These are phyloP conservation scores for Drosophila paulistorum DNA, from an alignment of 1,140 invertebrate genomes.

Conservation along the genomic window DNA sequence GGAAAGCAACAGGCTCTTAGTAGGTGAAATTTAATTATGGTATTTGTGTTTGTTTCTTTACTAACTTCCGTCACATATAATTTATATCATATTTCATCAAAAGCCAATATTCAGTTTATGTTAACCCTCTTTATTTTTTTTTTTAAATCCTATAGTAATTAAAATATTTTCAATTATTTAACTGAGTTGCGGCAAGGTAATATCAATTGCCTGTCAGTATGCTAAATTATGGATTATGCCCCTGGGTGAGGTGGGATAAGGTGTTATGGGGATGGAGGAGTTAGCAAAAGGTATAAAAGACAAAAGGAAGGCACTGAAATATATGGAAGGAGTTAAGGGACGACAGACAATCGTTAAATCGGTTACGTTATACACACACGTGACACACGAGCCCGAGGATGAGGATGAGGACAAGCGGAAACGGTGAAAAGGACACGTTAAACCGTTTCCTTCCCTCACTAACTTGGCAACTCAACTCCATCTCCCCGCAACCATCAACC, in stretches of 20 bases:
- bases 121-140: neutral
- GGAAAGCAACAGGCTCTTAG: neutral
- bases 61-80: no score
- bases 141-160: constrained; percentile 30
- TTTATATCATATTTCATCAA: neutral
- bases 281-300: neutral
- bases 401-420: constrained; percentile 56
- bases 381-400: constrained; percentile 33
- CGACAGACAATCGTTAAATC: constrained; percentile 61
- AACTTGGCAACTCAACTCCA: neutral
- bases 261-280: constrained; percentile 11
- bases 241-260: constrained; percentile 52
- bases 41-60: no score
- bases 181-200: constrained; percentile 46
- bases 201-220: constrained; percentile 78
- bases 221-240: constrained; percentile 81
- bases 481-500: neutral
- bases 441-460: constrained; percentile 36
- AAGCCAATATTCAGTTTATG: neutral
- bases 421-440: constrained; percentile 63
- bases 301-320: neutral
- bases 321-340: neutral
- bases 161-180: constrained; percentile 29
- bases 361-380: constrained; percentile 61
- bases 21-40: neutral